Evolutionary conservation across 2,797 vertebrate genomes (phyloP), one percentile per base, ranked within the genome.

Genomic region (Zalophus californianus): DNA sequence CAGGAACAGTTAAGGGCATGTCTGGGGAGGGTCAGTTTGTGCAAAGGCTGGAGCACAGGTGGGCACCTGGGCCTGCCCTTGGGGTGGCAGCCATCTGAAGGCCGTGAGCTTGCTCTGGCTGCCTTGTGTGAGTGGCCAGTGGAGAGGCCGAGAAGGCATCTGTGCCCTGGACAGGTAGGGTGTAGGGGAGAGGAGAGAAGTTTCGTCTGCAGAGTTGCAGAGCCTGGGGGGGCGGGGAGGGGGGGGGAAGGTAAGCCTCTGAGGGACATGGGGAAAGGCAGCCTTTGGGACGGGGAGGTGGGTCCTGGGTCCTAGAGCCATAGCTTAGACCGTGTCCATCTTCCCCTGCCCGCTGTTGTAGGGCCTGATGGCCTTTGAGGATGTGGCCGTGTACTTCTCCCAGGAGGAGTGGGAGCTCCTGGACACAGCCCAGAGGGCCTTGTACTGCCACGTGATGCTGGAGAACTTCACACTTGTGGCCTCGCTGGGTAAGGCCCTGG

Each of bases 371-470:
- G 62, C 91, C 25, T 98, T 98, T 4, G 98, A 97, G 58, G 98
- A 98, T 0, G 97, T 98, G 52, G 97, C 97, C 0, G 96, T 98
- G 80, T 96, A 97, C 64, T 98, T 98, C 96, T 97, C 97, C 9
- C 77, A 1, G 48, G 97, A 98, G 44, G 98, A 98, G 52, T 98
- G 97, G 97, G 64, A 68, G 7, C 97, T 98, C 25, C 91, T 98
- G 86, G 93, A 97, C 1, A 3, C 96, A 14, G 73, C 95, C 2
- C 97, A 98, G 85, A 93, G 85, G 56, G 80, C 89, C 78, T 56
- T 98, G 29, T 98, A 98, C 94, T 95, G 87, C 44, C 96, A 90
- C 0, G 97, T 98, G 93, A 98, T 97, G 97, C 93, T 98, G 72
- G 98, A 98, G 88, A 98, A 98, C 96, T 98, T 97, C 0, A 56